A percentile compares a stretch with the other conserved stretches of the same genome.
phyloP scores from a whole-genome alignment of 1,140 invertebrate genomes.

The Drosophila virilis region DNA sequence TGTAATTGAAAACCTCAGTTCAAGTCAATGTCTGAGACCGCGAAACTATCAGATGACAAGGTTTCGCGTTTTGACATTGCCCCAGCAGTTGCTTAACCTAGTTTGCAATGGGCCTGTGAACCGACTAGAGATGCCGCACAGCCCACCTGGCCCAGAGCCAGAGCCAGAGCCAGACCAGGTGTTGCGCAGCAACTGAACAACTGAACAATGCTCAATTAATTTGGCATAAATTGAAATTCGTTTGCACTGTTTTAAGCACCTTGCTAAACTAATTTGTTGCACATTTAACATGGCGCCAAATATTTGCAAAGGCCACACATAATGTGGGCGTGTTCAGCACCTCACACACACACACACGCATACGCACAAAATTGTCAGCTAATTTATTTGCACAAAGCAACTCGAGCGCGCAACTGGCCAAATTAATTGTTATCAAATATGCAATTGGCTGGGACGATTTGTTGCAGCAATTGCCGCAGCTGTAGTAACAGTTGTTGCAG shows the following conservation, averaged over 20 bases:
- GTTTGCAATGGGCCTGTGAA: neutral
- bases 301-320: constrained; percentile 56
- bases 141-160: no score
- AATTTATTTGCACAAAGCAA: constrained; percentile 76
- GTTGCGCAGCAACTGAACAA: constrained; percentile 36
- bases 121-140: neutral
- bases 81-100: constrained; percentile 3
- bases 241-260: constrained; percentile 11
- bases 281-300: constrained; percentile 72
- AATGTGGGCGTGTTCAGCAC: constrained; percentile 5
- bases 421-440: constrained; percentile 78
- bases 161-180: neutral
- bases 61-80: constrained; percentile 14
- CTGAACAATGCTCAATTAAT: constrained; percentile 76
- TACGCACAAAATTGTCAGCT: constrained; percentile 42
- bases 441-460: constrained; percentile 58
- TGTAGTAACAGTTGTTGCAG: constrained; percentile 7
- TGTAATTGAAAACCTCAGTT: constrained; percentile 36
- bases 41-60: constrained; percentile 43
- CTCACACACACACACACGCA: neutral
- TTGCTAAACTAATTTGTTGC: constrained; percentile 62
- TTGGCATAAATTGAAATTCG: constrained; percentile 76
- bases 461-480: constrained; percentile 7
- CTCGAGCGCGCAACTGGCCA: constrained; percentile 52
- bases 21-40: constrained; percentile 30